A percentile compares a stretch with the other conserved stretches of the same genome.
These are phyloP conservation scores for Bufotes viridis DNA, from an alignment of 2,797 vertebrate species.

Conservation along the genomic window DNA sequence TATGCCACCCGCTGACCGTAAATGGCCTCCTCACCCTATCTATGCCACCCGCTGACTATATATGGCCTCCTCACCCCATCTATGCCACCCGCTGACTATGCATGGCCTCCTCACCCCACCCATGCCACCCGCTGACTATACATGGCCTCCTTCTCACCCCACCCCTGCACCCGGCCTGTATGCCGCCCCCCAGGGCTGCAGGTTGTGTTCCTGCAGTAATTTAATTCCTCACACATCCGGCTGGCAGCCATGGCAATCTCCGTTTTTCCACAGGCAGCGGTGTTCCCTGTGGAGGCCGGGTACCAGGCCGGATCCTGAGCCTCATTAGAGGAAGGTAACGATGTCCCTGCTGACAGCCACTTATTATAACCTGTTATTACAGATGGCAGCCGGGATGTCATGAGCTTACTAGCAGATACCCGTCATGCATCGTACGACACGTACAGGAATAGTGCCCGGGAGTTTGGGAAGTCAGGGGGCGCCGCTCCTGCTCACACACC, in stretches of 20 bases:
- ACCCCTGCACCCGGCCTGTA: background rate
- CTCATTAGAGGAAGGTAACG: background rate
- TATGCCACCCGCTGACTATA: too few species aligned
- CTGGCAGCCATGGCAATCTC: conserved; percentile 17
- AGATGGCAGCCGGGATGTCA: background rate
- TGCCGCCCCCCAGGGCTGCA: background rate
- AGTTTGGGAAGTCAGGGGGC: too few species aligned
- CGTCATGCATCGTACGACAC: too few species aligned
- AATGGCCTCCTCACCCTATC: too few species aligned
- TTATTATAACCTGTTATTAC: background rate
- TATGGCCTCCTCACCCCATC: too few species aligned
- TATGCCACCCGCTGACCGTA: too few species aligned
- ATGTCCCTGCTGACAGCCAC: background rate
- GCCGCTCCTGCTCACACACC: too few species aligned
- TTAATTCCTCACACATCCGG: conserved; percentile 33
- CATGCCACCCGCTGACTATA: too few species aligned
- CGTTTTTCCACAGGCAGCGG: background rate
- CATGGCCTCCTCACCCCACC: too few species aligned
- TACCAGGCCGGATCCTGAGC: background rate
- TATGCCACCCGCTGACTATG: too few species aligned
- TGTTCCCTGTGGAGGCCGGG: background rate
- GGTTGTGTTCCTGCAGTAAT: conserved; percentile 14
- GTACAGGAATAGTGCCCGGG: too few species aligned
- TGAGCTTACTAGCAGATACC: background rate
- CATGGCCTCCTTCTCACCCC: background rate